A percentile compares a stretch with the other conserved stretches of the same genome.
Evolutionary conservation across 1,140 invertebrate species (phyloP).

Genomic region (Holotrichia oblita): DNA sequence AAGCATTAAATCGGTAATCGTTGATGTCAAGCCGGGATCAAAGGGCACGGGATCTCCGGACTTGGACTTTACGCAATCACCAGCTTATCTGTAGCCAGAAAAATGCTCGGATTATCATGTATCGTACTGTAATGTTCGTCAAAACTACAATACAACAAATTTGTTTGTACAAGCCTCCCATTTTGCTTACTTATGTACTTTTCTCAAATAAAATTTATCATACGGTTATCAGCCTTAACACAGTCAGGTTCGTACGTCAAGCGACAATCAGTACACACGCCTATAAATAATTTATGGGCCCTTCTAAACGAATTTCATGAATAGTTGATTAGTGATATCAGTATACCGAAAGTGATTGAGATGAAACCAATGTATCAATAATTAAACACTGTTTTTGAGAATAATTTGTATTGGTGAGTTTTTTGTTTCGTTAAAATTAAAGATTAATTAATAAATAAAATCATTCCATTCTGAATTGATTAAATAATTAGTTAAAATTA

Average conservation of each 20-base stretch:
- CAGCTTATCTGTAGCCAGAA: slow-evolving; percentile 2
- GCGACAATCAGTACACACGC: not conserved
- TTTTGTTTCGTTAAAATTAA: not conserved
- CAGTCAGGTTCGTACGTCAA: not conserved
- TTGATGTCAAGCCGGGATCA: slow-evolving; percentile 6
- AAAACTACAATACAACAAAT: not conserved
- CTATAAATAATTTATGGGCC: not conserved
- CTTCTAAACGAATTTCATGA: no score
- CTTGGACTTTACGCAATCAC: slow-evolving; percentile 6
- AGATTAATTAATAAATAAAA: no score
- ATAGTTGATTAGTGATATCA: no score
- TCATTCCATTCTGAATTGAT: no score
- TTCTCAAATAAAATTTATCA: not conserved
- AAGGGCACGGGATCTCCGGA: slow-evolving; percentile 10
- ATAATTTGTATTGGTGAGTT: not conserved
- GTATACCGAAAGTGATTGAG: no score
- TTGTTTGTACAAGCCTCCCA: not conserved
- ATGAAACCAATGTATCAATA: not conserved
- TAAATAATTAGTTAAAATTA: no score
- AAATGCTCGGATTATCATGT: slow-evolving; percentile 2
- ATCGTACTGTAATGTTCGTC: not conserved
- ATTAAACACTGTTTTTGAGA: not conserved
- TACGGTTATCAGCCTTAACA: not conserved
- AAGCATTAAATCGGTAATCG: not conserved
- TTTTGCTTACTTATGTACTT: not conserved